phyloP scores from a whole-genome alignment of 2,113 vertebrate species.

The Equus quagga region DNA sequence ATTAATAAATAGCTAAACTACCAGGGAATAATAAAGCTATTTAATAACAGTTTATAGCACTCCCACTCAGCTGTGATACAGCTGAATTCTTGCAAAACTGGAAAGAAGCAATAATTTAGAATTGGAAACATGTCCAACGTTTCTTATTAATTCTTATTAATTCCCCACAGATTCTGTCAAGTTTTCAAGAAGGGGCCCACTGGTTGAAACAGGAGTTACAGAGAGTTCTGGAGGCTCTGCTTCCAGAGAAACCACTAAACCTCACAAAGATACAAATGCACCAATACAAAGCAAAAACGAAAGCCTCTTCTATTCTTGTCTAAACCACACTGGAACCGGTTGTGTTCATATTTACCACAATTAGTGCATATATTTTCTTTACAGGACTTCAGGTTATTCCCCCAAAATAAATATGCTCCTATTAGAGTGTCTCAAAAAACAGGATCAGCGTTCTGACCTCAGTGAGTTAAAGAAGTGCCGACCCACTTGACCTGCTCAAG shows the following conservation, averaged over 20 bases:
- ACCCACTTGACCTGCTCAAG: neutral
- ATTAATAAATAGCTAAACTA: neutral
- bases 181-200: neutral
- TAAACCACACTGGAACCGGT: neutral
- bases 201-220: neutral
- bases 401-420: slow-evolving; percentile 61
- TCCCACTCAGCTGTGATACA: neutral
- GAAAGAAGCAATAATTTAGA: slow-evolving; percentile 42
- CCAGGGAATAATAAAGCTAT: slow-evolving; percentile 45
- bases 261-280: neutral
- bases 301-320: neutral
- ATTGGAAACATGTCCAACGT: neutral
- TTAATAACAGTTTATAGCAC: neutral
- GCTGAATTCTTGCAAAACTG: slow-evolving; percentile 4
- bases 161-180: neutral
- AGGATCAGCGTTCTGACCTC: slow-evolving; percentile 30
- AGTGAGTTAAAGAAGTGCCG: neutral
- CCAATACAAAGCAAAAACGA: slow-evolving; percentile 11
- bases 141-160: slow-evolving; percentile 54
- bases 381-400: neutral
- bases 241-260: slow-evolving; percentile 32
- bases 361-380: neutral
- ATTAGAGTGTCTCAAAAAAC: slow-evolving; percentile 55
- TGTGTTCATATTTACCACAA: neutral
- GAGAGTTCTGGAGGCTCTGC: neutral